phyloP scores from a whole-genome alignment of 2,113 vertebrate genomes.

The Austrofundulus limnaeus region DNA sequence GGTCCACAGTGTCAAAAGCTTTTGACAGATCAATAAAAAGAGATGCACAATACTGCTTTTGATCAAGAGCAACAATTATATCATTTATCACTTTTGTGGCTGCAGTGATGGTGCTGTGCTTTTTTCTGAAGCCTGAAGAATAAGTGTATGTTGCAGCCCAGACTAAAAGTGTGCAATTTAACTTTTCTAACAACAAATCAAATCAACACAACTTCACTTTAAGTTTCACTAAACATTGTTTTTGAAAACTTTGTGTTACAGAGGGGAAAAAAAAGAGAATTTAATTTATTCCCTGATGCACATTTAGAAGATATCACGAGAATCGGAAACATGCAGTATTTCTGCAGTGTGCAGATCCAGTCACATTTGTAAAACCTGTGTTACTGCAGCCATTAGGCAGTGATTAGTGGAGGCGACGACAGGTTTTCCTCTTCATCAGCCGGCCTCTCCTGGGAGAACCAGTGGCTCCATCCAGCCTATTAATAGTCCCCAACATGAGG shows the following conservation, averaged over 20 bases:
- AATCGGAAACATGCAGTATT: neutral
- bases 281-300: neutral
- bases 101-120: too few relatives aligned
- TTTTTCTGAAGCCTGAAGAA: too few relatives aligned
- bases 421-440: conserved; percentile 78
- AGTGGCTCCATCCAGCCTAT: conserved; percentile 75
- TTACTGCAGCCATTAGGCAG: conserved; percentile 71
- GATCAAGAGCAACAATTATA: too few relatives aligned
- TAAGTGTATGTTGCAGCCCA: too few relatives aligned
- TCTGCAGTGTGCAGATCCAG: neutral
- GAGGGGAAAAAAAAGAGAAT: too few relatives aligned
- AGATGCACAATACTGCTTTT: too few relatives aligned
- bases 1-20: too few relatives aligned
- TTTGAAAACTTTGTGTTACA: neutral
- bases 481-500: conserved; percentile 71
- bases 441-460: conserved; percentile 69
- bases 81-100: too few relatives aligned
- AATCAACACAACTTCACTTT: too few relatives aligned
- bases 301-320: conserved; percentile 1
- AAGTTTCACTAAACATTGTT: conserved; percentile 1
- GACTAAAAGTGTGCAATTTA: too few relatives aligned
- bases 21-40: too few relatives aligned
- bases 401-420: conserved; percentile 73
- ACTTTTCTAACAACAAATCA: too few relatives aligned
- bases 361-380: conserved; percentile 65